Conservation (phyloP, 2,797 vertebrate genomes). For the Tachyglossus aculeatus region DNA sequence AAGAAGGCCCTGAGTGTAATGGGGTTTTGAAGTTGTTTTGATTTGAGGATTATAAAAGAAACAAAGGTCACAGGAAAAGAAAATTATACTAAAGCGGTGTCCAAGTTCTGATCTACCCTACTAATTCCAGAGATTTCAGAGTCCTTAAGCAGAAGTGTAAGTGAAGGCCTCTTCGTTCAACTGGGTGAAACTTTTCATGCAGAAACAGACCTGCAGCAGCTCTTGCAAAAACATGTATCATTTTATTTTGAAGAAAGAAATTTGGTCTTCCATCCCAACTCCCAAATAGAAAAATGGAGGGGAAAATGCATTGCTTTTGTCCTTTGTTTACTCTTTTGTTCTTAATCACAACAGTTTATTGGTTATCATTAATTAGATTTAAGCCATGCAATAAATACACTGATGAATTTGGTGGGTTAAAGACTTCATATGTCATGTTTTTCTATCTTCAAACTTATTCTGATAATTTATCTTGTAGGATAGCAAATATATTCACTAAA, state of each 20-base stretch:
- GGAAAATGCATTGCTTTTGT: neutral
- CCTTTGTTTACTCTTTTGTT: neutral
- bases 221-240: neutral
- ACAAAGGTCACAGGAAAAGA: slow-evolving; percentile 22
- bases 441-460: neutral
- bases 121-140: slow-evolving; percentile 45
- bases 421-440: neutral
- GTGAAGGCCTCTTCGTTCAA: slow-evolving; percentile 21
- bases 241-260: neutral
- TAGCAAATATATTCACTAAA: neutral
- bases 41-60: slow-evolving; percentile 26
- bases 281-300: neutral
- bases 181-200: neutral
- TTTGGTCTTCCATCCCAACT: neutral
- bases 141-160: slow-evolving; percentile 13
- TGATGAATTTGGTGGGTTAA: neutral
- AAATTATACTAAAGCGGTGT: slow-evolving; percentile 39
- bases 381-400: neutral
- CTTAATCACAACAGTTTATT: neutral
- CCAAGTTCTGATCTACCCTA: slow-evolving; percentile 54
- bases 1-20: neutral
- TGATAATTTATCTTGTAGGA: neutral
- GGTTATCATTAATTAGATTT: neutral
- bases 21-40: slow-evolving; percentile 19
- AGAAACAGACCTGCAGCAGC: neutral